A percentile compares a stretch with the other conserved stretches of the same genome.
phyloP scores from a whole-genome alignment of 2,797 vertebrate species.

The Oophaga sylvatica region DNA sequence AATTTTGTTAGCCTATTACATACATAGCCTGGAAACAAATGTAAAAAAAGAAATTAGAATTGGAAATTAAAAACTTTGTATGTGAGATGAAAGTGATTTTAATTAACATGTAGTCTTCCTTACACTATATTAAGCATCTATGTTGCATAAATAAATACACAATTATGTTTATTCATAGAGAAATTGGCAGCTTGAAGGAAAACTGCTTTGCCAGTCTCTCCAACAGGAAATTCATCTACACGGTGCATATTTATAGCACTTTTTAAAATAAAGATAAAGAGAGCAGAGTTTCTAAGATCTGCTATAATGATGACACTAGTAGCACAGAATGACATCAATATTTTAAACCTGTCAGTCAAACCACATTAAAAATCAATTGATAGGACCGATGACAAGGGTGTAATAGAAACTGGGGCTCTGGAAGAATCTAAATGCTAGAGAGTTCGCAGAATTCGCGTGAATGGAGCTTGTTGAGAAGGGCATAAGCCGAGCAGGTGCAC shows the following conservation, averaged over 20 bases:
- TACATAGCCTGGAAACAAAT: background rate
- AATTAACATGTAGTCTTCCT: background rate
- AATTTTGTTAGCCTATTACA: slow-evolving; percentile 10
- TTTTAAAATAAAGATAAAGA: background rate
- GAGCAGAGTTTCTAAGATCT: background rate
- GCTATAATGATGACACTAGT: background rate
- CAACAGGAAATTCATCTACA: background rate
- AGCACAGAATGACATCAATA: background rate
- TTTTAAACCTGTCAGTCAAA: background rate
- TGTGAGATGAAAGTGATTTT: background rate
- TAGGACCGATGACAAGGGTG: background rate
- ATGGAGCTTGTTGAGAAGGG: background rate
- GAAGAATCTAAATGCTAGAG: background rate
- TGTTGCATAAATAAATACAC: slow-evolving; percentile 4
- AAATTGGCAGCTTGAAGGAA: background rate
- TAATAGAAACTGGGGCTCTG: background rate
- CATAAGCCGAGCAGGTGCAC: background rate
- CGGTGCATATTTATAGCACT: background rate
- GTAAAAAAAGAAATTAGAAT: slow-evolving; percentile 5
- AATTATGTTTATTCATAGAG: slow-evolving; percentile 11
- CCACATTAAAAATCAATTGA: background rate
- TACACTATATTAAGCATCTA: background rate
- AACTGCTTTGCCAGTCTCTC: background rate
- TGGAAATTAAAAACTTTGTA: background rate
- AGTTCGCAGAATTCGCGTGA: background rate